phyloP scores from a whole-genome alignment of 2,797 vertebrate genomes.

The Echeneis naucrates region DNA sequence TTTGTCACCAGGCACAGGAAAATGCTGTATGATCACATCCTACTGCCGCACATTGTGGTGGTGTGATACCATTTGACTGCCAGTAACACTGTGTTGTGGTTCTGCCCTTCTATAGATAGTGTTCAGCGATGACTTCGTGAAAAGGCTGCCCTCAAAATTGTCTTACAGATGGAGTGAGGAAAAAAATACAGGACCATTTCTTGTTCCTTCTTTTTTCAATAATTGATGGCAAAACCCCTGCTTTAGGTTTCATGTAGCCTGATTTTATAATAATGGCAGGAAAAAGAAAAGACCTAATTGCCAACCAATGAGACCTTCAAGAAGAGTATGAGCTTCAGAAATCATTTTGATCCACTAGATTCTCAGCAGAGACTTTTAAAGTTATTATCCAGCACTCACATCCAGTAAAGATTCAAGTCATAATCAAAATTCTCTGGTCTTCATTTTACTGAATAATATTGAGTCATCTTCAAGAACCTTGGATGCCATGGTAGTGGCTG shows the following conservation, averaged over 20 bases:
- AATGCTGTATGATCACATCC: constrained; percentile 49
- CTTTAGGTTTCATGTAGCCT: not conserved
- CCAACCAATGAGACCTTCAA: not conserved
- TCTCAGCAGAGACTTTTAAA: not conserved
- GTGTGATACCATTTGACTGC: constrained; percentile 74
- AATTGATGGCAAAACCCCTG: not conserved
- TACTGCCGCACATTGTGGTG: constrained; percentile 45
- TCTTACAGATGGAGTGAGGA: not conserved
- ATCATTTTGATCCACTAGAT: not conserved
- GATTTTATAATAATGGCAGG: not conserved
- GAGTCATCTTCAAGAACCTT: not conserved
- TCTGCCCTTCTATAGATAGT: constrained; percentile 67
- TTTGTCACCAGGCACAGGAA: constrained; percentile 66
- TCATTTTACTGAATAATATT: not conserved
- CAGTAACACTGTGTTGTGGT: constrained; percentile 55
- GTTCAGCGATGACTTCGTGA: constrained; percentile 12
- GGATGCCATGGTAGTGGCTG: not conserved
- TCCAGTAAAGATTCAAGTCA: not conserved
- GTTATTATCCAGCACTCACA: not conserved
- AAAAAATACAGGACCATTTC: constrained; percentile 20
- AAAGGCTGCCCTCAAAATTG: constrained; percentile 25
- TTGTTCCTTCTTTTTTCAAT: constrained; percentile 18
- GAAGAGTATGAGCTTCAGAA: not conserved
- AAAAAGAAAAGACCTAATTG: not conserved
- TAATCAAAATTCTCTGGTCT: not conserved